These are phyloP conservation scores for Otus sunia DNA, from an alignment of 2,113 vertebrate genomes.

Conservation along the genomic window DNA sequence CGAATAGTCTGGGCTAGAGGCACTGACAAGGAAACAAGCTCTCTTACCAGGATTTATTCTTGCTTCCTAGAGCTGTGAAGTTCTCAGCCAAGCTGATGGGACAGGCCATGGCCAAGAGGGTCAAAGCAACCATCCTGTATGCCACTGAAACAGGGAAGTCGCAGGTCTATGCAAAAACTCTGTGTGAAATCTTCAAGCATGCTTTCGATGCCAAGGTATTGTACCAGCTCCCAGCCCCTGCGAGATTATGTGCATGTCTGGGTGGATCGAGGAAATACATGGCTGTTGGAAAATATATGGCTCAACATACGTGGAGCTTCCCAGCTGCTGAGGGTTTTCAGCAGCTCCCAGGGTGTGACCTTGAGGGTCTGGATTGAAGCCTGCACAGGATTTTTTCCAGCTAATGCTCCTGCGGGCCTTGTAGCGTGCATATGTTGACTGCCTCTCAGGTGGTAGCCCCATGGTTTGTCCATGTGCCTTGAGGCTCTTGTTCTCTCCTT, in stretches of 20 bases:
- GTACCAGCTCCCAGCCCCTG: not conserved
- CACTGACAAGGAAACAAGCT: not conserved
- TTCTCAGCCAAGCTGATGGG: constrained; percentile 99
- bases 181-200: constrained; percentile 98
- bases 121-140: constrained; percentile 96
- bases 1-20: not conserved
- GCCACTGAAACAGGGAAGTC: constrained; percentile 97
- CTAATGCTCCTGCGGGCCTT: not conserved
- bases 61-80: constrained; percentile 88
- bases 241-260: accelerated
- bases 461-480: not conserved
- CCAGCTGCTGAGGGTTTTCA: not conserved
- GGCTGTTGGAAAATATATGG: not conserved
- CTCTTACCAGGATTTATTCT: not conserved
- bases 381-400: not conserved
- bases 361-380: not conserved
- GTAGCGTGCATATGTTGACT: accelerated
- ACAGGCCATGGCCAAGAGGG: constrained; percentile 97
- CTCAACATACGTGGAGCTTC: not conserved
- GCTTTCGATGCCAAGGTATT: constrained; percentile 96
- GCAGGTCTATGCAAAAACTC: constrained; percentile 93
- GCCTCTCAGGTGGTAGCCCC: not conserved
- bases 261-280: not conserved
- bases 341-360: not conserved
- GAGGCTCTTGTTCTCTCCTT: not conserved